These are phyloP conservation scores for Denticeps clupeoides DNA, from an alignment of 2,797 vertebrate species.

Conservation along the genomic window DNA sequence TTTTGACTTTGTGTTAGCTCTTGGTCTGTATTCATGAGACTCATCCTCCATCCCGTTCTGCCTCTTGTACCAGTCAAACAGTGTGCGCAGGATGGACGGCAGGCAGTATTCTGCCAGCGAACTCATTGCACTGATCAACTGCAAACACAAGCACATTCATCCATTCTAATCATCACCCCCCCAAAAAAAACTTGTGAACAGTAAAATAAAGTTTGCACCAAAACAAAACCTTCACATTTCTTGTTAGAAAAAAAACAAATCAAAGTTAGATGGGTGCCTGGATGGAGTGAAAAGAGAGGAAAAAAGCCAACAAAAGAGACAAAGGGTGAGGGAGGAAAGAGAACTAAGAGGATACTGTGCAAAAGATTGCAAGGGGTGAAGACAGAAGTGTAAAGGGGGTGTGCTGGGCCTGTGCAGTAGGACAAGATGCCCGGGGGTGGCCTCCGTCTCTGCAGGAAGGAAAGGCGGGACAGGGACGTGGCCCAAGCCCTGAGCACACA, in stretches of 20 bases:
- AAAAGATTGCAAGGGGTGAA: background rate
- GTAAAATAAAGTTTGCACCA: too few species aligned
- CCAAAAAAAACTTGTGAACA: too few species aligned
- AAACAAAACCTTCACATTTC: too few species aligned
- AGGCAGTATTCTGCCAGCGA: conserved; percentile 95
- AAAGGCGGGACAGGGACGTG: conserved; percentile 67
- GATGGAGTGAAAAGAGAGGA: background rate
- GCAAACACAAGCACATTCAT: too few species aligned
- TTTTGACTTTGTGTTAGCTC: conserved; percentile 96
- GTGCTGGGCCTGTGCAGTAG: conserved; percentile 1
- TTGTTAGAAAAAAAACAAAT: too few species aligned
- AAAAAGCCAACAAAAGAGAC: background rate
- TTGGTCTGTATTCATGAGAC: conserved; percentile 91
- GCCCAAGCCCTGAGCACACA: conserved; percentile 62
- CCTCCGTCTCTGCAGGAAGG: conserved; percentile 58
- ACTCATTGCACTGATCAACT: conserved; percentile 97
- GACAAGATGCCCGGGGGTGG: conserved; percentile 26
- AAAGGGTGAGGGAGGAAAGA: background rate
- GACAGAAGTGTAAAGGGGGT: background rate
- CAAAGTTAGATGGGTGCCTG: too few species aligned
- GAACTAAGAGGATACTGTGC: background rate
- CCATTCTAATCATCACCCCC: too few species aligned
- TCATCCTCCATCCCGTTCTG: conserved; percentile 97
- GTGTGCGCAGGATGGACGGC: conserved; percentile 87
- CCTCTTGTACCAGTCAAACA: conserved; percentile 98